phyloP scores from a whole-genome alignment of 1,140 invertebrate species.

The Ceratosolen solmsi region DNA sequence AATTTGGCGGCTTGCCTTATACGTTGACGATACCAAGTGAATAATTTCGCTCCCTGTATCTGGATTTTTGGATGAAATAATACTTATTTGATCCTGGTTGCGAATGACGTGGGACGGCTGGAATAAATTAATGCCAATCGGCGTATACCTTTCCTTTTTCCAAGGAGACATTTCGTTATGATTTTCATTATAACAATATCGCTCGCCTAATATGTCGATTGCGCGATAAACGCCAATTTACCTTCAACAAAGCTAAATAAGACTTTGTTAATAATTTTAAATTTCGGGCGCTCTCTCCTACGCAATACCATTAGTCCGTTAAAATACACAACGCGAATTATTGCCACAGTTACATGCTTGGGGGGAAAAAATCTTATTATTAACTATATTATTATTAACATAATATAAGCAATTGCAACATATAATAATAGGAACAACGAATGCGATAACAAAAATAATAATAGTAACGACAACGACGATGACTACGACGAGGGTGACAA shows the following conservation, averaged over 20 bases:
- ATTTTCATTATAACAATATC: no score
- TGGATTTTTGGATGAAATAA: slow-evolving; percentile 9
- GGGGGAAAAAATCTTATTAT: no score
- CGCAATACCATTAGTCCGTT: neutral
- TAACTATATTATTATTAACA: neutral
- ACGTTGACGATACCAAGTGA: neutral
- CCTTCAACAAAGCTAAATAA: neutral
- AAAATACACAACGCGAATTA: neutral
- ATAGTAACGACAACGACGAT: no score
- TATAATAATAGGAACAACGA: no score
- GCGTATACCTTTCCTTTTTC: neutral
- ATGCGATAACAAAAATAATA: no score
- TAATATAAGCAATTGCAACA: no score
- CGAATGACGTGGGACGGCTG: neutral
- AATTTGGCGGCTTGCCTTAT: slow-evolving; percentile 6
- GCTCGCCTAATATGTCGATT: neutral
- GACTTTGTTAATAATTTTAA: neutral
- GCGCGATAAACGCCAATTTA: neutral
- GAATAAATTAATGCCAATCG: neutral
- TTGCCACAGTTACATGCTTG: neutral
- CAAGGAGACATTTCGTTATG: neutral
- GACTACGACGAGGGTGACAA: no score
- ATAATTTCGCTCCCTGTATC: neutral
- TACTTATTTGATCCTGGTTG: neutral
- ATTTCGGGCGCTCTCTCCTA: neutral